Conservation (phyloP, 1,140 invertebrate species). For the Apolygus lucorum region DNA sequence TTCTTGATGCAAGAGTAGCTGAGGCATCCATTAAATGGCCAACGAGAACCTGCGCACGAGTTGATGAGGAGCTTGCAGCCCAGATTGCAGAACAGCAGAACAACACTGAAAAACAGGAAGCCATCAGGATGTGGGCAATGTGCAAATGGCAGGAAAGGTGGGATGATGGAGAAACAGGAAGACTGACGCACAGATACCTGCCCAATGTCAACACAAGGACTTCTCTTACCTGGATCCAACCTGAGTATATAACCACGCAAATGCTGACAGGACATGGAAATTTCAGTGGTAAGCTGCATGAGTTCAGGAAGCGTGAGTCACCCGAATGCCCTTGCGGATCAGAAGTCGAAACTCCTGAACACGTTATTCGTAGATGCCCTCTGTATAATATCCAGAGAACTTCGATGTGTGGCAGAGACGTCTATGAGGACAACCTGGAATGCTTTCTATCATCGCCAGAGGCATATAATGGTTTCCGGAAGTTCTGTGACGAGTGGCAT, state of each 20-base stretch:
- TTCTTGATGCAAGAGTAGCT: too few relatives aligned
- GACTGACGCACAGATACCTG: not conserved
- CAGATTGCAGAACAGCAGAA: not conserved
- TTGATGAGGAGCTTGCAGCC: not conserved
- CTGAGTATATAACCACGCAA: not conserved
- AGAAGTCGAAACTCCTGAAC: not conserved
- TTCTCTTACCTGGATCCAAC: not conserved
- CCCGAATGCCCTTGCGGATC: not conserved
- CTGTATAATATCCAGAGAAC: too few relatives aligned
- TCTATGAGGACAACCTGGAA: too few relatives aligned
- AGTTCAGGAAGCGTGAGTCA: not conserved
- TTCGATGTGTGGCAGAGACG: too few relatives aligned
- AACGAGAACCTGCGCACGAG: too few relatives aligned
- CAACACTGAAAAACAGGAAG: not conserved
- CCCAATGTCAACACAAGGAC: not conserved
- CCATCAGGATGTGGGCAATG: too few relatives aligned
- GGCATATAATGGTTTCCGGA: too few relatives aligned
- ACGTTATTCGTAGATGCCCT: too few relatives aligned
- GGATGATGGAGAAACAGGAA: not conserved
- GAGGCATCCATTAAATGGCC: too few relatives aligned
- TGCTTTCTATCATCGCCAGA: too few relatives aligned
- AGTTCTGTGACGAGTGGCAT: too few relatives aligned
- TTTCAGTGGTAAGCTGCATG: not conserved
- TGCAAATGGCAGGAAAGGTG: not conserved
- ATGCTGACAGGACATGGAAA: not conserved